phyloP scores from a whole-genome alignment of 2,888 invertebrate genomes.

The Synergus umbraculus region DNA sequence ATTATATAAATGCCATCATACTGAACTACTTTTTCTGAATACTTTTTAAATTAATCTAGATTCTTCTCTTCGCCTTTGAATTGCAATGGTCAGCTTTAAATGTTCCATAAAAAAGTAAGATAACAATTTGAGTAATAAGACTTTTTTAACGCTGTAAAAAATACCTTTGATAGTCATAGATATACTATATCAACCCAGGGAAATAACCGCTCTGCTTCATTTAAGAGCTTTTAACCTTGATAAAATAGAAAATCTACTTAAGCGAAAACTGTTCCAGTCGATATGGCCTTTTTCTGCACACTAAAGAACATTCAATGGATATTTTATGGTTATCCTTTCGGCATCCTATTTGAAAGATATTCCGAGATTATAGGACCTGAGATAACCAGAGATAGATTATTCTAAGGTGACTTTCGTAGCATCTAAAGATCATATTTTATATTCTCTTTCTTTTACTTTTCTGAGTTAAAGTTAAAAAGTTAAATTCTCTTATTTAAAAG shows the following conservation, averaged over 20 bases:
- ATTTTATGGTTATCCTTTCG: not conserved
- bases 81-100: slow-evolving; percentile 4
- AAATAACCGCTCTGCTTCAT: no score
- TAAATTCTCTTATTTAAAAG: not conserved
- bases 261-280: not conserved
- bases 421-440: not conserved
- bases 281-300: not conserved
- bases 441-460: not conserved
- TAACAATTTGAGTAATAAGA: not conserved
- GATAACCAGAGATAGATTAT: slow-evolving; percentile 3
- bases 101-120: not conserved
- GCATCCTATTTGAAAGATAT: slow-evolving; percentile 8
- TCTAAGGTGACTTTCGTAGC: not conserved
- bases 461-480: not conserved
- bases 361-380: not conserved
- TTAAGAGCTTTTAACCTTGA: not conserved
- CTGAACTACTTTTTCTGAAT: slow-evolving; percentile 59
- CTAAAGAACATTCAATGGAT: not conserved
- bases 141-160: not conserved
- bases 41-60: slow-evolving; percentile 66
- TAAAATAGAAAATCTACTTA: not conserved
- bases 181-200: no score
- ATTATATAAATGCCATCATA: slow-evolving; percentile 70
- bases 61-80: slow-evolving; percentile 40
- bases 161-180: not conserved